Percentiles rank a stretch among this genome's conserved stretches.
phyloP scores from a whole-genome alignment of 2,888 invertebrate species.

The Hirudinaria manillensis region DNA sequence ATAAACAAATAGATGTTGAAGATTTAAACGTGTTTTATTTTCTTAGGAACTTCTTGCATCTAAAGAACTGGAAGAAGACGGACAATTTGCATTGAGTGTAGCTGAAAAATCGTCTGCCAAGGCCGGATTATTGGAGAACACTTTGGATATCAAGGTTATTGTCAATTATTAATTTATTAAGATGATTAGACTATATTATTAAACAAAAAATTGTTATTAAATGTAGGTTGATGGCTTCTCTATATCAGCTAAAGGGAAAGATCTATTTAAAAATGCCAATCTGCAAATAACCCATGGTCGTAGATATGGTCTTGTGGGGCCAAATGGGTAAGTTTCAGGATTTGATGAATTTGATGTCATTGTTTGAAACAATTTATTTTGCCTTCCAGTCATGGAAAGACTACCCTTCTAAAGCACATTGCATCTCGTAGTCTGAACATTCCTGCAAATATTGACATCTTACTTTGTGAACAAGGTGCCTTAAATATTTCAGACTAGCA shows the following conservation, averaged over 20 bases:
- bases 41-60: neutral
- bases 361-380: constrained; percentile 5
- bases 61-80: constrained; percentile 49
- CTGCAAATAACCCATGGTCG: constrained; percentile 85
- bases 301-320: constrained; percentile 93
- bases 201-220: neutral
- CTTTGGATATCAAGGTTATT: constrained; percentile 86
- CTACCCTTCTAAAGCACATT: constrained; percentile 86
- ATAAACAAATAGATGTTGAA: neutral
- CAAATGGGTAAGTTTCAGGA: constrained; percentile 70
- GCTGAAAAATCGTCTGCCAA: constrained; percentile 57
- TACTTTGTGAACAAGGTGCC: constrained; percentile 80
- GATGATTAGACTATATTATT: neutral
- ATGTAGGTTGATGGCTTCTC: constrained; percentile 78
- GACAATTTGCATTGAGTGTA: constrained; percentile 89
- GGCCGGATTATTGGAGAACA: constrained; percentile 65
- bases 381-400: constrained; percentile 80
- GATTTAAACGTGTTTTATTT: neutral
- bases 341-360: neutral
- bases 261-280: constrained; percentile 90
- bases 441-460: constrained; percentile 88
- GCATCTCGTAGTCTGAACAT: constrained; percentile 83
- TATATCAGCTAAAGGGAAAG: constrained; percentile 92
- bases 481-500: neutral
- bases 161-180: neutral